Base-by-base conservation (phyloP, 64 coral and sea anemone genomes). In the Dendronephthya gigantea region DNA sequence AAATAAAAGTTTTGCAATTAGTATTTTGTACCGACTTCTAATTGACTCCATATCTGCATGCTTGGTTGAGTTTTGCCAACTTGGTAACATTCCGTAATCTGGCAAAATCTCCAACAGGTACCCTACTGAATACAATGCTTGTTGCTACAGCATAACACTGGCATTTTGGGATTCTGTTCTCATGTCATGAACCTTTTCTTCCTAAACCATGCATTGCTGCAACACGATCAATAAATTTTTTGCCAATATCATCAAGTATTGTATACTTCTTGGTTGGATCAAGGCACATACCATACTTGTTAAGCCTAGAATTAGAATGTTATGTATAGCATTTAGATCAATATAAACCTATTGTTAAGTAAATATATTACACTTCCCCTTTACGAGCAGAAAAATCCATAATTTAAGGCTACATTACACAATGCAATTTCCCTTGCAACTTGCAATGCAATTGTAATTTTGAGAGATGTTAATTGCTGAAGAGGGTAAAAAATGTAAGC, bases 191-290 rank as follows among this genome's bases (percentile, higher is more conserved):
- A 15, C 58, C 22, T 66, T 66, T 17, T 66, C 85, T 4, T 89
- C 81, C 91, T 87, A 93, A 68, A 86, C 91, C 32, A 92, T 58
- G n/a, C 7, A 86, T n/a, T 29, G 86, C 1, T 29, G 86, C 70
- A 25, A 45, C 91, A 86, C 48, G 48, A 83, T 92, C 87, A 10
- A 92, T 50, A 35, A 89, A 92, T 58, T 92, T 74, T 0, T 85
- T 70, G 14, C 91, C 91, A 55, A 87, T 89, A 33, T 92, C 83
- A 32, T 92, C 87, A 10, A 83, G 87, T 22, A 87, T 89, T 0
- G 22, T 83, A 70, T 86, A 89, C 32, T 89, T 92, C 83, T 82
- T 89, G 10, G 91, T 49, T 58, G 27, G 70, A 15, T 35, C 50
- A 36, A 89, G 50, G 11, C 41, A 45, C 11, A 45, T 45, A 11